These are phyloP conservation scores for Patella depressa DNA, from an alignment of 2,888 invertebrate species.

Conservation along the genomic window DNA sequence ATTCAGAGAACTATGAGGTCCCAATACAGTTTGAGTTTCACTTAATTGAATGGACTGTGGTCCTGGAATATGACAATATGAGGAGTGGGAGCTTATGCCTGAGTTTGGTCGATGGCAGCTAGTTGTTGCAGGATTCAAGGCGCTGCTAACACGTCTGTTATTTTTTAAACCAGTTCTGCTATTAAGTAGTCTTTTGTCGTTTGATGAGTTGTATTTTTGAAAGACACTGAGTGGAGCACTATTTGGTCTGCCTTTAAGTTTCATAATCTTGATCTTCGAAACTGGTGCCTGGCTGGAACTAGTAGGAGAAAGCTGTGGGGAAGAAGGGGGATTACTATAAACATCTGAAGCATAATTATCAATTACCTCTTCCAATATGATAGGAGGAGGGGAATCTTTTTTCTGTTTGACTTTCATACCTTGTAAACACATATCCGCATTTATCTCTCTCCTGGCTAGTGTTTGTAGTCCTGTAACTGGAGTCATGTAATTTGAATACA, in stretches of 20 bases:
- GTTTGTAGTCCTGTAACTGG: not conserved
- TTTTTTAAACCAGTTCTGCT: constrained; percentile 35
- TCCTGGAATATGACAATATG: constrained; percentile 48
- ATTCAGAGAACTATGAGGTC: constrained; percentile 56
- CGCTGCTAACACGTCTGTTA: constrained; percentile 39
- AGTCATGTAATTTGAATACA: not conserved
- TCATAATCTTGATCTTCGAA: not conserved
- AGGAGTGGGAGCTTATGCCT: constrained; percentile 42
- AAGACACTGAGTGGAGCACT: not conserved
- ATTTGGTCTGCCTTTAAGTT: not conserved
- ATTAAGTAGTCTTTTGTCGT: constrained; percentile 20
- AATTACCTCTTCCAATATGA: not conserved
- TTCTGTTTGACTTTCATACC: not conserved
- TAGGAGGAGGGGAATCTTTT: not conserved
- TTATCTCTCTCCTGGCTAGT: not conserved
- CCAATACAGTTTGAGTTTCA: constrained; percentile 51
- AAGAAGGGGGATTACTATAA: not conserved
- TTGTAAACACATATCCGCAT: not conserved
- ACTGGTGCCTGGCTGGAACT: not conserved
- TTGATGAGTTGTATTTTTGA: constrained; percentile 26
- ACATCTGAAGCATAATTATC: not conserved
- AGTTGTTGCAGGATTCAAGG: constrained; percentile 36
- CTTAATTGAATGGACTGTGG: constrained; percentile 50
- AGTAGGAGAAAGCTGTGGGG: not conserved
- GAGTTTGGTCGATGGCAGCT: constrained; percentile 35